Evolutionary conservation across 2,888 invertebrate species (phyloP).

Genomic region (Meghimatium bilineatum): DNA sequence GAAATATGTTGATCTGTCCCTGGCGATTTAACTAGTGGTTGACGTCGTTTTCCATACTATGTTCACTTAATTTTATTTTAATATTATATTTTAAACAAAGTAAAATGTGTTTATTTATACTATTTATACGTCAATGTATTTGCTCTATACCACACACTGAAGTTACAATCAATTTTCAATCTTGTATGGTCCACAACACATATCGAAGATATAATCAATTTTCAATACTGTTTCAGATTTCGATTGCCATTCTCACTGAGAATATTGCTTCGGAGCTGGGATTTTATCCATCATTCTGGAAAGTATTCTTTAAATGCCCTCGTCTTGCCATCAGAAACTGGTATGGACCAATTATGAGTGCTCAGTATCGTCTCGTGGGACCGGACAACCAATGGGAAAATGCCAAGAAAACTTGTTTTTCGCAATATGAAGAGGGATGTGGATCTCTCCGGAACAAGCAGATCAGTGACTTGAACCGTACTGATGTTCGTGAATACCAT

Average conservation of each 20-base stretch:
- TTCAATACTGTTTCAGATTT: not conserved
- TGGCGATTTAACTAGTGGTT: too few species aligned
- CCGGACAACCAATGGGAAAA: conserved; percentile 31
- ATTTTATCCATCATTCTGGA: conserved; percentile 34
- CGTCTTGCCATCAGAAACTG: conserved; percentile 29
- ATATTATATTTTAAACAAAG: too few species aligned
- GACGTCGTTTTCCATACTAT: too few species aligned
- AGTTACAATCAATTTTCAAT: too few species aligned
- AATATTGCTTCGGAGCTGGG: conserved; percentile 33
- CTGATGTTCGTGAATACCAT: not conserved
- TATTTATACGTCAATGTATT: too few species aligned
- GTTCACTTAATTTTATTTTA: too few species aligned
- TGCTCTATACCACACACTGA: too few species aligned
- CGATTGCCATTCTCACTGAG: not conserved
- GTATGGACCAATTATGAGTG: conserved; percentile 36
- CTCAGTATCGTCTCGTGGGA: conserved; percentile 36
- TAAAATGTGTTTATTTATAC: too few species aligned
- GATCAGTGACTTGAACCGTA: not conserved
- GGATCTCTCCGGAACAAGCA: not conserved
- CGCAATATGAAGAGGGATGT: not conserved
- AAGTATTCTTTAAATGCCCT: conserved; percentile 34
- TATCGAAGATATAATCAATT: too few species aligned
- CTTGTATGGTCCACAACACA: too few species aligned
- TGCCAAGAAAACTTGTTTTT: conserved; percentile 11
- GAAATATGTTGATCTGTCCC: too few species aligned